Evolutionary conservation across 2,113 vertebrate genomes (phyloP).

Genomic region (Salvelinus fontinalis): DNA sequence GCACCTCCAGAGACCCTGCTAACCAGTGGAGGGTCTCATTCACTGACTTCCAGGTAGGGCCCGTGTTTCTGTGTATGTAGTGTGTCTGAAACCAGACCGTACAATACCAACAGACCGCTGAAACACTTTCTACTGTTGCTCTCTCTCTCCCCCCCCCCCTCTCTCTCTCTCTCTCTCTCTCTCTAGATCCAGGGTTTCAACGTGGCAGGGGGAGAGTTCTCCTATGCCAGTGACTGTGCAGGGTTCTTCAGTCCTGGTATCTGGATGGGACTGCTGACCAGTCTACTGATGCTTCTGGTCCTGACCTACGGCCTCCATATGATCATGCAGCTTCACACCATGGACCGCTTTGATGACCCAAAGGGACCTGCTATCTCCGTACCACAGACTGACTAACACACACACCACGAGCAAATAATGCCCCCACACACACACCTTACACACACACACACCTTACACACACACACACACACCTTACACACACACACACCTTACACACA

Average conservation of each 20-base stretch:
- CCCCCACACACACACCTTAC: no score
- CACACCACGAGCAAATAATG: no score
- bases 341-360: no score
- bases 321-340: constrained; percentile 88
- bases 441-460: no score
- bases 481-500: no score
- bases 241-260: constrained; percentile 86
- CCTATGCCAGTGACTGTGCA: constrained; percentile 85
- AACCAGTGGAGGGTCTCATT: constrained; percentile 79
- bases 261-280: constrained; percentile 87
- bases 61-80: background rate
- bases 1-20: constrained; percentile 60
- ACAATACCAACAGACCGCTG: constrained; percentile 51
- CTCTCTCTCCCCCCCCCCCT: background rate
- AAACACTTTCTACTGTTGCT: no score
- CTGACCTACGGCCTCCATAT: constrained; percentile 91
- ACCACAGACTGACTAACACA: no score
- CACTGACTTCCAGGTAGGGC: constrained; percentile 80
- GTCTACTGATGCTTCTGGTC: constrained; percentile 86
- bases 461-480: no score
- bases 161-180: background rate
- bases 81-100: constrained; percentile 47
- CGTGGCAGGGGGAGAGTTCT: constrained; percentile 78
- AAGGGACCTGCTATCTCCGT: no score
- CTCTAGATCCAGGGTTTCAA: constrained; percentile 91